Percentiles rank a stretch among this genome's conserved stretches.
These are phyloP conservation scores for Phalacrocorax carbo DNA, from an alignment of 2,113 vertebrate genomes.

Conservation along the genomic window DNA sequence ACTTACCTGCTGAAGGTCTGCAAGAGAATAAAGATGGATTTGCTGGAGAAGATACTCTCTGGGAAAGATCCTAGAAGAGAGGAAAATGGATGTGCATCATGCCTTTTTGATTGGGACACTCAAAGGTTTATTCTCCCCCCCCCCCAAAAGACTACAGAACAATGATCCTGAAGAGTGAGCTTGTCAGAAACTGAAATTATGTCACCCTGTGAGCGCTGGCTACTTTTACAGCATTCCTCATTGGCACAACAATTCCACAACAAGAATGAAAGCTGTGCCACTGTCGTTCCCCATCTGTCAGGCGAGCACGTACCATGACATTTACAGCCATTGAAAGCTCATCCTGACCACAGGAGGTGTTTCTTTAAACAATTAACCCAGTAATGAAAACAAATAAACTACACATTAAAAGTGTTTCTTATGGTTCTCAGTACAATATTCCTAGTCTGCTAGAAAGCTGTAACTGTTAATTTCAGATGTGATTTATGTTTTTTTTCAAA, in stretches of 20 bases:
- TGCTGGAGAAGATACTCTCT: constrained; percentile 97
- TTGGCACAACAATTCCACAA: neutral
- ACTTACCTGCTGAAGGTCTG: constrained; percentile 94
- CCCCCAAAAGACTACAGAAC: neutral
- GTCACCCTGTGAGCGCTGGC: neutral
- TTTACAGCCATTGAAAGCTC: neutral
- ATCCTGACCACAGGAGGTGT: neutral
- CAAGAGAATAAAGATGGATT: constrained; percentile 94
- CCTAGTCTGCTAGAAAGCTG: neutral
- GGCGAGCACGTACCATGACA: neutral
- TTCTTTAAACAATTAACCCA: neutral
- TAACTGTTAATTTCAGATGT: neutral
- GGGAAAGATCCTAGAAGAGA: constrained; percentile 89
- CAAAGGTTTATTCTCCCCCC: neutral
- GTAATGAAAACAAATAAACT: neutral
- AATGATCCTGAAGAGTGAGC: neutral
- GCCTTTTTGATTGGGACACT: neutral
- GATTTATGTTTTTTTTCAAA: neutral
- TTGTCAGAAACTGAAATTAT: neutral
- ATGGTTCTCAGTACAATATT: neutral
- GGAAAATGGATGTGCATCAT: neutral
- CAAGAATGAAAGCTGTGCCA: neutral
- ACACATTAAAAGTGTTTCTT: neutral
- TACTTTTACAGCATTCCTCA: neutral
- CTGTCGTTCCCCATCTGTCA: neutral